These are phyloP conservation scores for Tragelaphus strepsiceros DNA, from an alignment of 2,113 vertebrate species.

Conservation along the genomic window DNA sequence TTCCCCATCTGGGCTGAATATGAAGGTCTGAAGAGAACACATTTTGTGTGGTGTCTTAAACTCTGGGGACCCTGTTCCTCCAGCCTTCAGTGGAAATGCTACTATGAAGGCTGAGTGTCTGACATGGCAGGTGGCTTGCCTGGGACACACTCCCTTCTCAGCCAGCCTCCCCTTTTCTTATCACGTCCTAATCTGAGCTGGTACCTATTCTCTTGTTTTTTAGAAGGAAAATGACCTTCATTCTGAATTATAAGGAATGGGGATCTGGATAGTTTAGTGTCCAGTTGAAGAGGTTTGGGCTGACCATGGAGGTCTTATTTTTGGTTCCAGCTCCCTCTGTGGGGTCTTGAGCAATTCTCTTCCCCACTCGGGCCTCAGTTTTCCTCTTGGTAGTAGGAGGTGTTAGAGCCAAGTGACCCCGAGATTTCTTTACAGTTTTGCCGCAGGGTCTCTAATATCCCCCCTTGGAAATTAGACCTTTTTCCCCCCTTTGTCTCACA, in stretches of 20 bases:
- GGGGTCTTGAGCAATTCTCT: neutral
- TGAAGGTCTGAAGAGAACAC: neutral
- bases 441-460: neutral
- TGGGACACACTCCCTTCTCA: neutral
- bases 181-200: neutral
- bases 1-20: neutral
- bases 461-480: neutral
- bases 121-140: neutral
- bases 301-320: neutral
- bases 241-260: neutral
- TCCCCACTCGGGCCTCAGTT: neutral
- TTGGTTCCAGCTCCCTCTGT: neutral
- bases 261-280: neutral
- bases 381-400: neutral
- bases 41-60: neutral
- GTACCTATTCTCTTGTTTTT: neutral
- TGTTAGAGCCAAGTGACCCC: neutral
- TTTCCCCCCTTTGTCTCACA: neutral
- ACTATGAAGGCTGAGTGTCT: neutral
- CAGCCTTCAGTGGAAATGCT: neutral
- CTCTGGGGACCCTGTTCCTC: neutral
- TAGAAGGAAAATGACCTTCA: neutral
- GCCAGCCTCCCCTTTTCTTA: neutral
- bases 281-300: neutral
- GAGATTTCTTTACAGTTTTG: neutral